Conservation (phyloP, 2,797 vertebrate species). For the Aeoliscus strigatus region DNA sequence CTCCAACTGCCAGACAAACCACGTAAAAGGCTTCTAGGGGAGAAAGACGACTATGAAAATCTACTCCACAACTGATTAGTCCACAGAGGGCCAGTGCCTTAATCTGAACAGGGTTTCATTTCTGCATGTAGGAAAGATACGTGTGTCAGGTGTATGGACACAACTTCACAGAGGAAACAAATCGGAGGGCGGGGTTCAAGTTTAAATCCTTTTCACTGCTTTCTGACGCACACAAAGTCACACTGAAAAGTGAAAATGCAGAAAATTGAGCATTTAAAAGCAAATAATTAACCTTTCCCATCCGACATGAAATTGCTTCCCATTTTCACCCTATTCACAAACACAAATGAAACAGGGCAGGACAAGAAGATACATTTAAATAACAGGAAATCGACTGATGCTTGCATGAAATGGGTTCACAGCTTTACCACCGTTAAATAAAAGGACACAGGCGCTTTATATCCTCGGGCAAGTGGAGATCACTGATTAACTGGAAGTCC, state of each 20-base stretch:
- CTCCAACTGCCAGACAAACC: conserved; percentile 1
- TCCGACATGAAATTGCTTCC: conserved; percentile 74
- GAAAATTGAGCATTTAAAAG: conserved; percentile 72
- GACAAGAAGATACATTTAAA: conserved; percentile 61
- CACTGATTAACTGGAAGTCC: conserved; percentile 32
- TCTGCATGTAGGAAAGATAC: not conserved
- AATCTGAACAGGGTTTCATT: conserved; percentile 7
- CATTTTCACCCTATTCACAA: conserved; percentile 71
- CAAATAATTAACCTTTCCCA: conserved; percentile 74
- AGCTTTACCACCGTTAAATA: conserved; percentile 46
- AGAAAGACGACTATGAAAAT: conserved; percentile 5
- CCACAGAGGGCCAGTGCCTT: not conserved
- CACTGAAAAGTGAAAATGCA: conserved; percentile 61
- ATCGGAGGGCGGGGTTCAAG: conserved; percentile 3
- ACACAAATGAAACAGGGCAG: conserved; percentile 62
- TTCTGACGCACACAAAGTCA: conserved; percentile 69
- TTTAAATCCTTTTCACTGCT: conserved; percentile 53
- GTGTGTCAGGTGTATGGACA: too few relatives aligned
- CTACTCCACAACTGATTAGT: conserved; percentile 4
- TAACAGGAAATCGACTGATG: conserved; percentile 68
- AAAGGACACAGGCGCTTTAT: conserved; percentile 38
- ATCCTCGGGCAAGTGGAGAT: conserved; percentile 40
- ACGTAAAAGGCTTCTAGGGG: not conserved
- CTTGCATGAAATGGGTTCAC: conserved; percentile 58
- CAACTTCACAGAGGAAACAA: too few relatives aligned